Base-by-base conservation (phyloP, 2,888 invertebrate genomes). In the Pyrrhosoma nymphula region DNA sequence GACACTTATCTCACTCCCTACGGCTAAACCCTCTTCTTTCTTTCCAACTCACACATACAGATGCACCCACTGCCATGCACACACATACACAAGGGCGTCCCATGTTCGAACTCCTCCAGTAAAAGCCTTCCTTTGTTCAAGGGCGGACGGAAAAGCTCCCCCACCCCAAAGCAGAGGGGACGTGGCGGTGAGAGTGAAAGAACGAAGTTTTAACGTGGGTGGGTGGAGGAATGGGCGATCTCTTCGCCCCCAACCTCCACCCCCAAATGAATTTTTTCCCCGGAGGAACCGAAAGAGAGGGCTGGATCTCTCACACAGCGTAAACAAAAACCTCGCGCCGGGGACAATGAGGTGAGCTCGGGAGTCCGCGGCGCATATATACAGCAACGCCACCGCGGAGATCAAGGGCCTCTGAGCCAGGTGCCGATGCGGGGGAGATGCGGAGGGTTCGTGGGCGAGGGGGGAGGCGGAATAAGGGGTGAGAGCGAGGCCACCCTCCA, bases 241-340 rank as follows among this genome's bases (percentile, higher is more conserved):
- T 35, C 35, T 18, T 35, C 82, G 1, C 69, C 18, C 69, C 10
- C 69, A 1, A 14, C 60, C 20, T 26, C 26, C 69, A 0, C 69
- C 69, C n/a, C 23, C n/a, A 26, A 26, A 60, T 60, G 60, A 35
- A 16, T 82, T 82, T 82, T 69, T 82, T 82, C 14, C 35, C 14
- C 82, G 12, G 82, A 82, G 30, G 82, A 82, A 35, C 10, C 82
- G 35, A 35, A 26, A 82, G 26, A 69, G 69, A 69, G n/a, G 26
- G 82, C 23, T 14, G 30, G 35, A 14, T 35, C 82, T 82, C 47
- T 47, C 47, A 8, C 82, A 14, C 30, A 89, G 89, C 47, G 89
- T 89, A 89, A 89, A 89, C 89, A 89, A 89, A 89, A 89, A 89
- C 89, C 89, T 47, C 89, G 89, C 89, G 56, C 89, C 55, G 16